These are phyloP conservation scores for Hypercompe scribonia DNA, from an alignment of 2,888 invertebrate genomes.

Conservation along the genomic window DNA sequence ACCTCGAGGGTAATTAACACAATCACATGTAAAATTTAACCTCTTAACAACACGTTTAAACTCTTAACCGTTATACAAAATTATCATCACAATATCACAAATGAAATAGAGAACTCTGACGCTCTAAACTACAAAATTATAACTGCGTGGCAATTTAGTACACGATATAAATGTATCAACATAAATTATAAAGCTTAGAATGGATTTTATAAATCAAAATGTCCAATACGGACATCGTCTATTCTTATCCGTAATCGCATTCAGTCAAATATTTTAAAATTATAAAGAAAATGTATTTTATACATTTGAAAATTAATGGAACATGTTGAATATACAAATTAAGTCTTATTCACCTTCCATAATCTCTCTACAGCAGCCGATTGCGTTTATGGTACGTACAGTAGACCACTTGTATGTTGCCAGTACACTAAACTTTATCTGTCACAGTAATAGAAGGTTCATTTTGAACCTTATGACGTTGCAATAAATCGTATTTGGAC, in stretches of 20 bases:
- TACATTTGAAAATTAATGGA: slow-evolving; percentile 63
- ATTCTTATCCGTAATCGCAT: slow-evolving; percentile 54
- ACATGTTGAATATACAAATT: slow-evolving; percentile 66
- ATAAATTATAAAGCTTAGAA: slow-evolving; percentile 52
- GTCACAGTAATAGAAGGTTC: neutral
- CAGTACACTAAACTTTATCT: neutral
- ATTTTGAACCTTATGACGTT: neutral
- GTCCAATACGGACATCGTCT: slow-evolving; percentile 47
- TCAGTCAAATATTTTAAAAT: slow-evolving; percentile 61
- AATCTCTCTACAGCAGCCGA: slow-evolving; percentile 20
- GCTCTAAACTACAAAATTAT: slow-evolving; percentile 46
- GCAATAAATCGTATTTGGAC: neutral
- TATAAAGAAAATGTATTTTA: slow-evolving; percentile 62
- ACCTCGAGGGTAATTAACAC: slow-evolving; percentile 65
- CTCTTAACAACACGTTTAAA: slow-evolving; percentile 80
- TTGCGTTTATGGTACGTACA: slow-evolving; percentile 1
- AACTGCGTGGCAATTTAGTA: slow-evolving; percentile 48
- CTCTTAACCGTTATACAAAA: slow-evolving; percentile 82
- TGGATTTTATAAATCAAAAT: slow-evolving; percentile 50
- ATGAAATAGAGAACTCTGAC: slow-evolving; percentile 75
- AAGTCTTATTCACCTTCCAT: slow-evolving; percentile 58
- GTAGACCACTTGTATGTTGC: neutral
- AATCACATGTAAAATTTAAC: slow-evolving; percentile 80
- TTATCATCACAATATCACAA: slow-evolving; percentile 84
- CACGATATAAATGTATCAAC: slow-evolving; percentile 56